A percentile compares a stretch with the other conserved stretches of the same genome.
phyloP scores from a whole-genome alignment of 1,140 invertebrate species.

The Drosophila bocqueti region DNA sequence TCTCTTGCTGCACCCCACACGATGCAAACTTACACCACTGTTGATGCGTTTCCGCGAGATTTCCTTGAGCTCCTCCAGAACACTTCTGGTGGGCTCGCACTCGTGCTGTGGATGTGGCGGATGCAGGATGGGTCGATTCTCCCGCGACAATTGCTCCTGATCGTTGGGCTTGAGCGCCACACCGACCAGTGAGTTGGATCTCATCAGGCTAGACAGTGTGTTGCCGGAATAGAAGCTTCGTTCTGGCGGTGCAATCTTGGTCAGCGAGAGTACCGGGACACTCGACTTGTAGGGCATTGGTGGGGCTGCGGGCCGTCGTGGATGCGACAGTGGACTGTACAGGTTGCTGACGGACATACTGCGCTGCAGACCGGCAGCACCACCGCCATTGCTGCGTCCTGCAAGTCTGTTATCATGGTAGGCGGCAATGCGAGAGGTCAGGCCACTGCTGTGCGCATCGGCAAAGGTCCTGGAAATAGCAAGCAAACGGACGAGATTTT shows the following conservation, averaged over 20 bases:
- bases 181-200: constrained; percentile 75
- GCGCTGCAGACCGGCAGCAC: constrained; percentile 49
- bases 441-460: constrained; percentile 85
- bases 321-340: constrained; percentile 78
- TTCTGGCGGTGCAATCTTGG: constrained; percentile 84
- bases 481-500: background rate
- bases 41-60: constrained; percentile 86
- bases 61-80: constrained; percentile 86
- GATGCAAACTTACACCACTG: constrained; percentile 77
- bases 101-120: constrained; percentile 76
- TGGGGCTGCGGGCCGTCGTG: constrained; percentile 62
- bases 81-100: constrained; percentile 84
- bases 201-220: constrained; percentile 70
- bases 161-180: constrained; percentile 64
- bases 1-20: background rate
- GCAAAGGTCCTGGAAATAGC: constrained; percentile 67
- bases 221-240: constrained; percentile 68
- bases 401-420: constrained; percentile 72
- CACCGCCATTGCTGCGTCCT: constrained; percentile 4
- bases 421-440: constrained; percentile 84
- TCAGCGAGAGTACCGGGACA: constrained; percentile 74
- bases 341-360: constrained; percentile 73
- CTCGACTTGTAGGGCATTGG: constrained; percentile 70
- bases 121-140: constrained; percentile 81
- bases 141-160: constrained; percentile 67